Evolutionary conservation across 2,888 invertebrate genomes (phyloP).

Genomic region (Argyresthia albistria): DNA sequence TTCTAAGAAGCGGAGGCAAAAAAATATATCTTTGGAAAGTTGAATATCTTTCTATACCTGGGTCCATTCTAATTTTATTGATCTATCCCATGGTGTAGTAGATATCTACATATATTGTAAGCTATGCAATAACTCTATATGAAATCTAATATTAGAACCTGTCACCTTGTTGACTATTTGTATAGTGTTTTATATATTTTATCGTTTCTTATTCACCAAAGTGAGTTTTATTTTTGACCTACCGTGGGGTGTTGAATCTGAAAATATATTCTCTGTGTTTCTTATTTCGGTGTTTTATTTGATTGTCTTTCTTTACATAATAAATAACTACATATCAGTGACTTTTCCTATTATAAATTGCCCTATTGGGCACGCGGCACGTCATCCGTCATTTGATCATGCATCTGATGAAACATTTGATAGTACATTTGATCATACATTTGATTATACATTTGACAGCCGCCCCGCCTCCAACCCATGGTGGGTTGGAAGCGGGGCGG

Average conservation of each 20-base stretch:
- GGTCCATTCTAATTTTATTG: background rate
- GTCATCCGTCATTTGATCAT: too few relatives aligned
- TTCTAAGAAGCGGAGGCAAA: background rate
- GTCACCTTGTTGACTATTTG: slow-evolving; percentile 67
- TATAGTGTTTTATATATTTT: slow-evolving; percentile 64
- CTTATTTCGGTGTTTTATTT: slow-evolving; percentile 44
- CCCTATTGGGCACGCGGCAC: too few relatives aligned
- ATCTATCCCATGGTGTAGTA: slow-evolving; percentile 5
- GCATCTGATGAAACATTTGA: too few relatives aligned
- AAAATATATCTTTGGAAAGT: background rate
- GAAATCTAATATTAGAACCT: slow-evolving; percentile 7
- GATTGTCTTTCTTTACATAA: background rate
- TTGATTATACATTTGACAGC: too few relatives aligned
- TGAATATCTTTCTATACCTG: background rate
- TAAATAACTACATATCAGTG: too few relatives aligned
- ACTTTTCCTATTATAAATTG: too few relatives aligned
- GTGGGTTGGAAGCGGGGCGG: too few relatives aligned
- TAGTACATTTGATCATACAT: too few relatives aligned
- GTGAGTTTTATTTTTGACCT: slow-evolving; percentile 67
- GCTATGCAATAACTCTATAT: slow-evolving; percentile 14
- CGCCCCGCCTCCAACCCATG: too few relatives aligned
- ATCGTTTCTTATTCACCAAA: slow-evolving; percentile 54
- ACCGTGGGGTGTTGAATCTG: slow-evolving; percentile 64
- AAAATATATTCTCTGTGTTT: slow-evolving; percentile 71
- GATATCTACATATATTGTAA: slow-evolving; percentile 3